Evolutionary conservation across 2,797 vertebrate species (phyloP).

Genomic region (Fundulus diaphanus): DNA sequence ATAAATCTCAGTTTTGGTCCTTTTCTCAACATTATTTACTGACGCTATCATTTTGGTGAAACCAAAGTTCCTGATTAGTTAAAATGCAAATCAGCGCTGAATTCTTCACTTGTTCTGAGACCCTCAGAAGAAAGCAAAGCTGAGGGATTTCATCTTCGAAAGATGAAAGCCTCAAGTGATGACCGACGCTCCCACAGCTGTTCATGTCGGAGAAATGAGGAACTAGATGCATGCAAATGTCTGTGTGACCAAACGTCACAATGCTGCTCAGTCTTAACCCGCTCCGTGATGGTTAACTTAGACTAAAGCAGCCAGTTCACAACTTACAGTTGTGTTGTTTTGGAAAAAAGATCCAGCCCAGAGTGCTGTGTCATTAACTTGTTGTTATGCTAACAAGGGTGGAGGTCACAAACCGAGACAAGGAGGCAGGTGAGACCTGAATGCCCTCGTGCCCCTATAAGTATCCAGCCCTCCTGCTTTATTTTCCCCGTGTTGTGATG

Average conservation of each 20-base stretch:
- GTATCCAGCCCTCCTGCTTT: background rate
- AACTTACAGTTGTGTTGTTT: constrained; percentile 33
- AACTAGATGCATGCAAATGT: constrained; percentile 36
- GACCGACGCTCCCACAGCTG: background rate
- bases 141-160: background rate
- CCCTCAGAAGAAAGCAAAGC: background rate
- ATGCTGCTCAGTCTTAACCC: constrained; percentile 5
- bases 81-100: no score
- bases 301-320: constrained; percentile 12
- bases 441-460: constrained; percentile 31
- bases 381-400: constrained; percentile 69
- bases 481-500: background rate
- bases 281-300: constrained; percentile 8
- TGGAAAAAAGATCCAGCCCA: constrained; percentile 28
- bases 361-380: constrained; percentile 62
- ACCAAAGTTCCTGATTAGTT: background rate
- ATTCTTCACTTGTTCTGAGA: background rate
- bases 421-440: constrained; percentile 14
- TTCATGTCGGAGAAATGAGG: constrained; percentile 8
- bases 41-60: no score
- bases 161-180: background rate
- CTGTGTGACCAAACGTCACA: constrained; percentile 1
- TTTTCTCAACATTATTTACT: background rate
- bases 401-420: constrained; percentile 50
- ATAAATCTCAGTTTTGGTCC: background rate